These are phyloP conservation scores for Chauna torquata DNA, from an alignment of 2,113 vertebrate species.

Conservation along the genomic window DNA sequence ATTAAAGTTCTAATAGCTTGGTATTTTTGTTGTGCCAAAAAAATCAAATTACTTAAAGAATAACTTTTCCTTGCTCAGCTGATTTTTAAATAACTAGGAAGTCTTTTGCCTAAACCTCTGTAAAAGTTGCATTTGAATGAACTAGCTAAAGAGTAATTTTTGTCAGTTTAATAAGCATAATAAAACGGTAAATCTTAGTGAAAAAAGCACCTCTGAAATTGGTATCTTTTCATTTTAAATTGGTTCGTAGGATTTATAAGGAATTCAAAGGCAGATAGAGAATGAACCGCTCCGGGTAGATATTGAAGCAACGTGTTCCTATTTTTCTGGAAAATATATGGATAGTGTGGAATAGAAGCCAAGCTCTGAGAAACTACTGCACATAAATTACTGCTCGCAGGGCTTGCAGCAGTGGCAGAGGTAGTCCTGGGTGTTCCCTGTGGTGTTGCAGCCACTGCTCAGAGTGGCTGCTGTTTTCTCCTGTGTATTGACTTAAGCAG, in stretches of 20 bases:
- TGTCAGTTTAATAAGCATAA: background rate
- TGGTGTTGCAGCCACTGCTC: background rate
- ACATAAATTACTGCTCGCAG: fast-evolving
- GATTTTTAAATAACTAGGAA: background rate
- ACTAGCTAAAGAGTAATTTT: background rate
- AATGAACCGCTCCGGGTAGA: background rate
- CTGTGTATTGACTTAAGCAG: background rate
- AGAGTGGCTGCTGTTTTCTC: background rate
- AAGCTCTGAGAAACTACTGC: fast-evolving
- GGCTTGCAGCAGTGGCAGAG: background rate
- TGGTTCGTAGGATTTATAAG: background rate
- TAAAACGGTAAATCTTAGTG: background rate
- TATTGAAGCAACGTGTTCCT: background rate
- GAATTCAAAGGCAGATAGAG: background rate
- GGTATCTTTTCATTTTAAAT: background rate
- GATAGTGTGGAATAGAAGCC: background rate
- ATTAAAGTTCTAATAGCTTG: background rate
- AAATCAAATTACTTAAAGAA: background rate
- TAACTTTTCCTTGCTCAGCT: background rate
- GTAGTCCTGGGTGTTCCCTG: background rate
- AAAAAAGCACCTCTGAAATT: background rate
- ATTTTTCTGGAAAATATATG: fast-evolving
- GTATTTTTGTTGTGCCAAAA: background rate
- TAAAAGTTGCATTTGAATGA: background rate
- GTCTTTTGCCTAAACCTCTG: background rate